Conservation (phyloP, 2,888 invertebrate species). For the Aleiodes testaceus region DNA sequence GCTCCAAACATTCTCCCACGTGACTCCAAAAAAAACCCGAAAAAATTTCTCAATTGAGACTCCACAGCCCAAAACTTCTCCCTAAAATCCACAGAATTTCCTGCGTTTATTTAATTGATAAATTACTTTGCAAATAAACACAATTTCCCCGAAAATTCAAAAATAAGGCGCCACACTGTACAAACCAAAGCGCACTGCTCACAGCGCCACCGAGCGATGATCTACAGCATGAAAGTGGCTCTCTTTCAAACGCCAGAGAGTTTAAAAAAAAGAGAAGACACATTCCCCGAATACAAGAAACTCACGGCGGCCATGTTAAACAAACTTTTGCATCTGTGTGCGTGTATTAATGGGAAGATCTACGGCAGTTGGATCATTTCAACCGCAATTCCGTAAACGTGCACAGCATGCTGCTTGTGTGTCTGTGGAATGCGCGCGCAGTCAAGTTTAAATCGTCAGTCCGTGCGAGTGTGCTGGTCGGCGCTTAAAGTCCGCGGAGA, state of each 20-base stretch:
- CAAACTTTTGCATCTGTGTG: slow-evolving; percentile 54
- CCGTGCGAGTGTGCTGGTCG: not conserved
- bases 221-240: not conserved
- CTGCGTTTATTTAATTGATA: not conserved
- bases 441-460: not conserved
- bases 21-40: not conserved
- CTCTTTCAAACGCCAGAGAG: not conserved
- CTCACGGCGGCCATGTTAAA: slow-evolving; percentile 63
- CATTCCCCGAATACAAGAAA: not conserved
- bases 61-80: too few species aligned
- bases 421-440: not conserved
- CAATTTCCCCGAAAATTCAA: not conserved
- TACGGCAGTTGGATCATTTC: not conserved
- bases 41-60: too few species aligned
- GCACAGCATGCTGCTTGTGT: not conserved
- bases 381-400: too few species aligned
- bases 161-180: not conserved
- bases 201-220: slow-evolving; percentile 6
- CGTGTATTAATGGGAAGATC: slow-evolving; percentile 50
- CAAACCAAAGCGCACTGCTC: not conserved
- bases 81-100: too few species aligned
- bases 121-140: not conserved
- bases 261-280: too few species aligned
- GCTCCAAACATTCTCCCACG: slow-evolving; percentile 6
- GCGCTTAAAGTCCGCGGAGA: not conserved